Base-by-base conservation (phyloP, 1,140 invertebrate genomes). In the Ooceraea biroi region DNA sequence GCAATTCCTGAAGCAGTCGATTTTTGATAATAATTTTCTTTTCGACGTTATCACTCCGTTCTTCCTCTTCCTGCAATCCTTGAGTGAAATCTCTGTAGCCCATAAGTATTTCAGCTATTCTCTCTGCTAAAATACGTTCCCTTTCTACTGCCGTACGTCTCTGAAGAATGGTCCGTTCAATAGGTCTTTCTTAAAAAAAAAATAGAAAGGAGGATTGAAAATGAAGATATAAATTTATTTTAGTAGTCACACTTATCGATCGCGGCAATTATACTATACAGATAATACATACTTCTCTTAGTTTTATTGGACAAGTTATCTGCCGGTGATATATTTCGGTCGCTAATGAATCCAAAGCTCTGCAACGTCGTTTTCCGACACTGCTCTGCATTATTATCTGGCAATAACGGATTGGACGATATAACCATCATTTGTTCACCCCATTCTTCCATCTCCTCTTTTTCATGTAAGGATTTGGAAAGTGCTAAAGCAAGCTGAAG, bases 391-490 rank as follows among this genome's bases (percentile, higher is more conserved):
- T 85, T 61, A 48, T 61, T 83, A 66, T 90, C 82, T 84, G 86
- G 66, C 27, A 90, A 27, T 60, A 55, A 80, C 68, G 90, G 36
- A 76, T 85, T 71, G 71, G 71, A 61, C 68, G 87, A 66, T 69
- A 89, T 76, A 60, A 88, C 85, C 69, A 91, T 77, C 44, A 73
- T 65, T 41, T 92, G 90, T 84, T 94, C 91, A 72, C 93, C 83
- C 61, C 93, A 85, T 77, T 93, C 73, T 50, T 92, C 89, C 12
- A 91, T 83, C 84, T 94, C 84, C 58, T 95, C 87, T 44, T 91
- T 92, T 88, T 95, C 94, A 36, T 95, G 93, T 14, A 95, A 87
- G 8, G 95, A 95, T 83, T 92, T 91, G 19, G 95, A 95, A 76
- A 95, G 87, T 19, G 94, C 95, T 61, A 95, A 80, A 19, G 93